Percentiles rank a stretch among this genome's conserved stretches.
Conservation (phyloP, 2,888 invertebrate species). For the Amblyjoppa fuscipennis region DNA sequence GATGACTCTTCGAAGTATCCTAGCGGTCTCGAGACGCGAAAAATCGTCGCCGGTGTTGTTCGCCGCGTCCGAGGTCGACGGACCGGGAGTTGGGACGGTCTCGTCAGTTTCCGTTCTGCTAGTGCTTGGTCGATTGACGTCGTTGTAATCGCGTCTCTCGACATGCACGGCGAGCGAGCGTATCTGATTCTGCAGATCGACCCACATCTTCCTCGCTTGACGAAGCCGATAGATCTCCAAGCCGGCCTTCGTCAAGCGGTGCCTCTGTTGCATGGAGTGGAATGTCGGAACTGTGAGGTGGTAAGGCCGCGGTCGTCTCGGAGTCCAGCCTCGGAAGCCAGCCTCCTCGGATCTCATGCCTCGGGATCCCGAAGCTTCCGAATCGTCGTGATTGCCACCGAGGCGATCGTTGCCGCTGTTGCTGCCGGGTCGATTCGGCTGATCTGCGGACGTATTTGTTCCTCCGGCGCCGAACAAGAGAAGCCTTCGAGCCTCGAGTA, state of each 20-base stretch:
- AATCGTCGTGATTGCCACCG: background rate
- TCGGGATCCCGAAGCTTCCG: constrained; percentile 39
- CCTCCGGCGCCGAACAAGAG: background rate
- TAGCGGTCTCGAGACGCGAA: background rate
- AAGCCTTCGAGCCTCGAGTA: background rate
- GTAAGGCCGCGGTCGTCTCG: background rate
- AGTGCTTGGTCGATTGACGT: constrained; percentile 63
- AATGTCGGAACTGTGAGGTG: background rate
- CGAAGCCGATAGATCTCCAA: constrained; percentile 85
- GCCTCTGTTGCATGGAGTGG: background rate
- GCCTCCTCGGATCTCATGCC: constrained; percentile 31
- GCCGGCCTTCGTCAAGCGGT: constrained; percentile 72
- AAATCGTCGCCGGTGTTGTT: background rate
- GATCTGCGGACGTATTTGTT: background rate
- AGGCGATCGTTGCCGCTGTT: background rate
- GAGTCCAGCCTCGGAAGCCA: constrained; percentile 44
- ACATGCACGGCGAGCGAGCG: constrained; percentile 85
- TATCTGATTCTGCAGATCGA: constrained; percentile 88
- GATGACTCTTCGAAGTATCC: background rate
- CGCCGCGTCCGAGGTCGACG: background rate
- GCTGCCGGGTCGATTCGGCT: background rate
- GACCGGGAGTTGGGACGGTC: background rate
- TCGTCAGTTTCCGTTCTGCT: constrained; percentile 12
- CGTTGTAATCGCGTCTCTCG: constrained; percentile 54
- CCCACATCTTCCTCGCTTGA: constrained; percentile 88